phyloP scores from a whole-genome alignment of 2,113 vertebrate genomes.

The Probosciger aterrimus region DNA sequence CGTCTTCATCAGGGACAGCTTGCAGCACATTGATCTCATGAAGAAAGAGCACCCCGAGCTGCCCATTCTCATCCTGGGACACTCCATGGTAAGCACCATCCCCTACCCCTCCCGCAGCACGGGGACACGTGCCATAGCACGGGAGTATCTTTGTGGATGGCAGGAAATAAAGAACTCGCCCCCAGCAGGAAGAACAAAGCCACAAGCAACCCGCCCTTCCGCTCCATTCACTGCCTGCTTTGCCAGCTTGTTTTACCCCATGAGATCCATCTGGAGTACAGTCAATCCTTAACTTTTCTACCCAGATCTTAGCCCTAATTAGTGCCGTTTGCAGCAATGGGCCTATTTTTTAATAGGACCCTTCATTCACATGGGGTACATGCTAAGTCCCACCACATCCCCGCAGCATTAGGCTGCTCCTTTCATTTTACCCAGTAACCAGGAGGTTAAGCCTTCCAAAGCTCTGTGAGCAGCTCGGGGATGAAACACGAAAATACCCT shows the following conservation, averaged over 20 bases:
- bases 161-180: not conserved
- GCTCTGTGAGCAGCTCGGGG: not conserved
- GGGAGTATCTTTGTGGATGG: not conserved
- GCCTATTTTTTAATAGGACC: not conserved
- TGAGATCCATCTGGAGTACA: not conserved
- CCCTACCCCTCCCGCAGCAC: not conserved
- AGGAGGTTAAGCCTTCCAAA: not conserved
- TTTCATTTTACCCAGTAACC: not conserved
- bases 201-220: not conserved
- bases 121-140: not conserved
- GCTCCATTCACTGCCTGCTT: not conserved
- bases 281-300: not conserved
- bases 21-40: constrained; percentile 90
- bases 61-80: constrained; percentile 90
- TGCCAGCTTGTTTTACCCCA: not conserved
- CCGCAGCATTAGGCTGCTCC: not conserved
- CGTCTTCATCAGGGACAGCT: constrained; percentile 85
- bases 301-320: not conserved
- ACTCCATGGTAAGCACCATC: constrained; percentile 88
- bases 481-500: not conserved
- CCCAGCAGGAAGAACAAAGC: not conserved
- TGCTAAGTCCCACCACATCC: not conserved
- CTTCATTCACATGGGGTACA: not conserved
- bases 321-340: not conserved
- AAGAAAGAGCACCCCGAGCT: constrained; percentile 81